Conservation (phyloP, 1,140 invertebrate species). For the Scaptomyza graminum region DNA sequence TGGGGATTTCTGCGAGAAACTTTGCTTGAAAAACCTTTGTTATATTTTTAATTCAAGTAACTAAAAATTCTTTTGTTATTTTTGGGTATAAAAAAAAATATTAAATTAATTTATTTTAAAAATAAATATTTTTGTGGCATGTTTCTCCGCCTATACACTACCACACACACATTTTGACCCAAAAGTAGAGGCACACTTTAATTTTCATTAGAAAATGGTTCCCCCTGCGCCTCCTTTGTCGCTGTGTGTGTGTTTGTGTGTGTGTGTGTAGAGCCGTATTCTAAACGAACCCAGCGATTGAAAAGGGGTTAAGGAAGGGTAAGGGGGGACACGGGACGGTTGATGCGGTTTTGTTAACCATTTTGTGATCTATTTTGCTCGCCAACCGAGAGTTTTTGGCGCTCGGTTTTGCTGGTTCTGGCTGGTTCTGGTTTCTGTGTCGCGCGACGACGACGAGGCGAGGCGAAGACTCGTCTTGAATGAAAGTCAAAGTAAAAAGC, state of each 20-base stretch:
- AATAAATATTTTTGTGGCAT: too few relatives aligned
- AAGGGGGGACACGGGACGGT: neutral
- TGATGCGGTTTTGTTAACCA: slow-evolving; percentile 61
- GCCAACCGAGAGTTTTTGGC: slow-evolving; percentile 55
- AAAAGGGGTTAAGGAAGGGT: neutral
- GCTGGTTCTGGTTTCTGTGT: slow-evolving; percentile 62
- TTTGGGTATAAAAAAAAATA: too few relatives aligned
- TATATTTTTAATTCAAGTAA: too few relatives aligned
- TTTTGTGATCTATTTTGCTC: slow-evolving; percentile 74
- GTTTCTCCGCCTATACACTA: too few relatives aligned
- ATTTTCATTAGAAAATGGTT: slow-evolving; percentile 57
- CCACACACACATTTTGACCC: neutral
- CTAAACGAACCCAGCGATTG: slow-evolving; percentile 43
- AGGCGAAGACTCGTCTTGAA: slow-evolving; percentile 76
- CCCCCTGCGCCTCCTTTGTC: neutral
- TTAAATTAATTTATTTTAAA: too few relatives aligned
- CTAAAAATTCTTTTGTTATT: too few relatives aligned
- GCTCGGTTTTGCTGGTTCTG: slow-evolving; percentile 41
- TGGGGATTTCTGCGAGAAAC: too few relatives aligned
- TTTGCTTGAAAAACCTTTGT: too few relatives aligned
- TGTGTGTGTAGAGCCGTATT: slow-evolving; percentile 24
- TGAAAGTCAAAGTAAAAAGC: slow-evolving; percentile 84
- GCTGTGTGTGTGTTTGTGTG: slow-evolving; percentile 6
- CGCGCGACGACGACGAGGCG: slow-evolving; percentile 42
- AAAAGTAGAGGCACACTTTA: slow-evolving; percentile 37